Base-by-base conservation (phyloP, 2,888 invertebrate genomes). In the Eupithecia vulgata region DNA sequence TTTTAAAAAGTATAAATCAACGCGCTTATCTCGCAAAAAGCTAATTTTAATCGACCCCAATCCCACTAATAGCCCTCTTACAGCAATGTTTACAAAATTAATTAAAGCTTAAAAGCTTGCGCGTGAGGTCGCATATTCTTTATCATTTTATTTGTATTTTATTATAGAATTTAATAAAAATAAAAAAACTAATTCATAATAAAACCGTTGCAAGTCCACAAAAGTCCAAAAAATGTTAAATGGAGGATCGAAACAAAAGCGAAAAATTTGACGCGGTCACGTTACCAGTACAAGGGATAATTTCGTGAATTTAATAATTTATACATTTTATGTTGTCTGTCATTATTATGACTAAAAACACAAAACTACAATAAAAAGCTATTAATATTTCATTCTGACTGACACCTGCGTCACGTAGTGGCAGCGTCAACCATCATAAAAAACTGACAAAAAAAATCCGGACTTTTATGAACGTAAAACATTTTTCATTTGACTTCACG, bases 31-130 rank as follows among this genome's bases (percentile, higher is more conserved):
- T 37, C 67, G 69, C 57, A 70, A 77, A 73, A 75, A 68, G 70
- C 67, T 73, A 73, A 75, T 75, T 75, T 73, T 68, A 75, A 75
- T 73, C 70, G 75, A 68, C 75, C 77, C 48, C 71, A 73, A 75
- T 77, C 70, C 48, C 65, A 65, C 68, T 77, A 77, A 77, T 72
- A 70, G 72, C 30, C 72, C 73, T 61, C 75, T 77, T 73, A 75
- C 70, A 72, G 73, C 71, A 68, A 61, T 75, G 73, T 77, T 77
- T 74, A 73, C 69, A 13, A 72, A 75, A 73, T 77, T 75, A 71
- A 75, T 73, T 70, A 21, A 15, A 45, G 64, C 65, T 45, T 37
- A 57, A 70, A 65, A 57, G 67, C 67, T 35, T 40, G 34, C 21
- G 57, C 66, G 68, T 75, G 72, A 45, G 57, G 25, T 13, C 25